Conservation (phyloP, 92 coral and sea anemone species). For the Phenganax stokvisi region DNA sequence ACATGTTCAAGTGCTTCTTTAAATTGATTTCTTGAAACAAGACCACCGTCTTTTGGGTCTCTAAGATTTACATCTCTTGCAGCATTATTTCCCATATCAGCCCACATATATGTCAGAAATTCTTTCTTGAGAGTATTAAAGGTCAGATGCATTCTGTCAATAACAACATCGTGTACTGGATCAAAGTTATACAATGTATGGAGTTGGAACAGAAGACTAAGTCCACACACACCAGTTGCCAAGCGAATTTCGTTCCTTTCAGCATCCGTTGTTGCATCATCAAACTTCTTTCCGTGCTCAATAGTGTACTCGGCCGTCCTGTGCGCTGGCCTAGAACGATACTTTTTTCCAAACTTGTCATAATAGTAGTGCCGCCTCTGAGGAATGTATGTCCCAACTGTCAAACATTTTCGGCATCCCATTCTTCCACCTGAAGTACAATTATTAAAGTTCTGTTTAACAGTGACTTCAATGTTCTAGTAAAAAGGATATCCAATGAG, state of each 20-base stretch:
- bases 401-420: constrained; percentile 33
- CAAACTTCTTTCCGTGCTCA: constrained; percentile 48
- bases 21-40: constrained; percentile 10
- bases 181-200: constrained; percentile 55
- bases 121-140: constrained; percentile 50
- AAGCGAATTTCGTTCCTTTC: constrained; percentile 34
- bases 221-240: constrained; percentile 59
- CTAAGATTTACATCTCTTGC: constrained; percentile 1
- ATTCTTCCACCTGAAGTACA: constrained; percentile 41
- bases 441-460: background rate
- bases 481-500: background rate
- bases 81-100: constrained; percentile 29
- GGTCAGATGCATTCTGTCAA: constrained; percentile 63
- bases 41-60: constrained; percentile 28
- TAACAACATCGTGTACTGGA: constrained; percentile 57
- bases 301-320: constrained; percentile 51
- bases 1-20: constrained; percentile 1
- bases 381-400: constrained; percentile 2
- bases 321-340: background rate
- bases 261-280: constrained; percentile 44
- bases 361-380: constrained; percentile 32
- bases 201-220: constrained; percentile 52
- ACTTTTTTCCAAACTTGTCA: background rate
- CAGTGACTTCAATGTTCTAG: background rate
- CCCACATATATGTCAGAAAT: constrained; percentile 34